Evolutionary conservation across 2,888 invertebrate genomes (phyloP).

Genomic region (Leptinotarsa haldemani): DNA sequence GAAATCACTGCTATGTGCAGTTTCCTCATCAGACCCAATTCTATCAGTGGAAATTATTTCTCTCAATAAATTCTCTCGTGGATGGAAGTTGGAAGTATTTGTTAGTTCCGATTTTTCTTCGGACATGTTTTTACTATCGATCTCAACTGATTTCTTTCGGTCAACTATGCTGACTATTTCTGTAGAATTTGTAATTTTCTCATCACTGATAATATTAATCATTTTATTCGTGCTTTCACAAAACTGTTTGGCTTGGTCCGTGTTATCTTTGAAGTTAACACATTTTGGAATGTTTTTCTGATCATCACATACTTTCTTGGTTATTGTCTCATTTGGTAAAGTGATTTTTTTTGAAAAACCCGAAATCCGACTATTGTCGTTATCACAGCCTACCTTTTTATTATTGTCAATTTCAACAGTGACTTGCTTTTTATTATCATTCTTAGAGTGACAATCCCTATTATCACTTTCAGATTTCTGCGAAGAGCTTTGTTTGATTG

Average conservation of each 20-base stretch:
- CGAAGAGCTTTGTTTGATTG: neutral
- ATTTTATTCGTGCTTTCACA: too few species aligned
- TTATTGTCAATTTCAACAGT: neutral
- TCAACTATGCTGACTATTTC: too few species aligned
- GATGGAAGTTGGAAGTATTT: too few species aligned
- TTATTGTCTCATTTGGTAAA: neutral
- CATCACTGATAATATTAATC: too few species aligned
- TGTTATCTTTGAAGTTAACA: too few species aligned
- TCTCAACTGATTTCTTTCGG: too few species aligned
- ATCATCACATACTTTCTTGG: neutral
- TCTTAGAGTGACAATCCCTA: neutral
- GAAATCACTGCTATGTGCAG: constrained; percentile 4
- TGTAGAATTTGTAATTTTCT: too few species aligned
- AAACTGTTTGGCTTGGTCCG: too few species aligned
- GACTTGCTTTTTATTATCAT: neutral
- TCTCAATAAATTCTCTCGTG: neutral
- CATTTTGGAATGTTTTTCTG: too few species aligned
- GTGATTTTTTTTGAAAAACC: neutral
- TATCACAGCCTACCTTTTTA: neutral
- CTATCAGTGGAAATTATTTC: neutral
- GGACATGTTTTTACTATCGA: too few species aligned
- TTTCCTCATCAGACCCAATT: constrained; percentile 28
- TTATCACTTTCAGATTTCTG: neutral
- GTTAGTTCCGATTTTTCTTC: too few species aligned
- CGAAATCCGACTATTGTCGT: neutral